A percentile compares a stretch with the other conserved stretches of the same genome.
phyloP scores from a whole-genome alignment of 2,888 invertebrate genomes.

The Scaptomyza polygonia region DNA sequence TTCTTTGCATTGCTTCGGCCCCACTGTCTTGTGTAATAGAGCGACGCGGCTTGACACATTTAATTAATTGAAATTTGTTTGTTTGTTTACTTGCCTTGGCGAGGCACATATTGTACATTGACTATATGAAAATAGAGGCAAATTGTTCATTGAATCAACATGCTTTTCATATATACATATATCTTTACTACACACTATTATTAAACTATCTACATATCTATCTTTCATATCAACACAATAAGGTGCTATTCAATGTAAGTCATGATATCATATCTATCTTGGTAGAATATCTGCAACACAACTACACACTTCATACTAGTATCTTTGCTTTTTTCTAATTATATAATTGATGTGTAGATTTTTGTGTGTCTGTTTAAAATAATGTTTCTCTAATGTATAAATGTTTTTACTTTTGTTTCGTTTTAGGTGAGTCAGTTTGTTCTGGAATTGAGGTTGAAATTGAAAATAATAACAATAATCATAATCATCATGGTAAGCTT shows the following conservation, averaged over 20 bases:
- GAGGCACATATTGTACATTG: constrained; percentile 24
- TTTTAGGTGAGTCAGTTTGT: constrained; percentile 84
- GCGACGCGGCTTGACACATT: constrained; percentile 75
- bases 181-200: neutral
- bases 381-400: constrained; percentile 42
- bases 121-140: constrained; percentile 2
- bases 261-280: neutral
- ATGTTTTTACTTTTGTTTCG: constrained; percentile 52
- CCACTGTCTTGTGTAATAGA: constrained; percentile 65
- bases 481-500: constrained; percentile 84
- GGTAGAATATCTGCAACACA: neutral
- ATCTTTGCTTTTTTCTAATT: constrained; percentile 25
- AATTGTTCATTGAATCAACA: neutral
- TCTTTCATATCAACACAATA: neutral
- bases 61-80: constrained; percentile 79
- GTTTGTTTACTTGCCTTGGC: constrained; percentile 36
- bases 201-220: constrained; percentile 5
- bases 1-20: constrained; percentile 22
- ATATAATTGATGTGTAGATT: constrained; percentile 17
- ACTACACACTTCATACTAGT: neutral
- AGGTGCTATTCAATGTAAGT: neutral
- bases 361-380: neutral
- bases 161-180: neutral
- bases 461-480: constrained; percentile 85
- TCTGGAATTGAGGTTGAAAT: constrained; percentile 85